Base-by-base conservation (phyloP, 2,888 invertebrate species). In the Adineta ricciae region DNA sequence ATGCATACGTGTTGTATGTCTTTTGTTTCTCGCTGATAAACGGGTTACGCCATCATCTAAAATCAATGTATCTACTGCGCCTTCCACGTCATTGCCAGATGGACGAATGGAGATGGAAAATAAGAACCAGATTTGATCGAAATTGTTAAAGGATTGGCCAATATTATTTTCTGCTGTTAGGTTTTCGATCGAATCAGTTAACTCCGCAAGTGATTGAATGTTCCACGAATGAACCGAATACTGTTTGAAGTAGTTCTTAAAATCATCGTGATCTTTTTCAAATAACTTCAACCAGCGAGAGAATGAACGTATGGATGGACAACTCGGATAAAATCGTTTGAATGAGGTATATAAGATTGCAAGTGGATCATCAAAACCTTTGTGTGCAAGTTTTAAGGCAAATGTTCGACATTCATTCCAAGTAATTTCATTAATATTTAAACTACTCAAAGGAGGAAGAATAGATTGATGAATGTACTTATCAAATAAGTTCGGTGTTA, bases 281-380 rank as follows among this genome's bases (percentile, higher is more conserved):
- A 41, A 78, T 78, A 78, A 78, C 3, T 2, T 41, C 24, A 78
- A 78, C 78, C 78, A 78, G n/a, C 78, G 78, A 41, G 78, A 41
- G n/a, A 78, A 78, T 41, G 78, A 78, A 24, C 14, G 21, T 78
- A 78, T 41, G 3, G 38, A 38, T 78, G 24, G 9, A 78, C 24
- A 78, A 78, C 41, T 41, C 9, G 38, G 24, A 78, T 78, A 78
- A 7, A 41, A 41, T n/a, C 14, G 0, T n/a, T 78, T 78, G 14
- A 78, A 78, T 78, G 78, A 78, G 14, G 41, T 38, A 78, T 78
- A 78, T 41, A 78, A 78, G 14, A 78, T 78, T 41, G 41, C 9
- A n/a, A 41, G n/a, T 2, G 78, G 78, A 78, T 78, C 78, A 41
- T 1, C 11, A 78, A 78, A 78, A 78, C 38, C 78, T n/a, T 78